These are phyloP conservation scores for Polydrusus tereticollis DNA, from an alignment of 2,888 invertebrate genomes.

Conservation along the genomic window DNA sequence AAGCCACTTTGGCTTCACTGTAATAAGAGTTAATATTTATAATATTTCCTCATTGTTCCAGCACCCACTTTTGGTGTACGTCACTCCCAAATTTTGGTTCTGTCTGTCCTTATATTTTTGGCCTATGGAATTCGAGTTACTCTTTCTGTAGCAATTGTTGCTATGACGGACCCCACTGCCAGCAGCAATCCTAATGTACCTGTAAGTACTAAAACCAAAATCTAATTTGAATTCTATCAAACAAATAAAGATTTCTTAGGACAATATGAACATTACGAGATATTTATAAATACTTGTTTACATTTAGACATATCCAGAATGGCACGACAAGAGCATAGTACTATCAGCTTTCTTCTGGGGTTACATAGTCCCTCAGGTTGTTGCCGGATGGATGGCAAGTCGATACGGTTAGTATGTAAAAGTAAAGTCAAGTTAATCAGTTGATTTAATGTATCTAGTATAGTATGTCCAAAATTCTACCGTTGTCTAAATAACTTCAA, in stretches of 20 bases:
- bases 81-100: conserved; percentile 42
- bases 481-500: no score
- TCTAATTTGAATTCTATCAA: no score
- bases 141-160: conserved; percentile 49
- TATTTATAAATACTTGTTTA: conserved; percentile 16
- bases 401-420: conserved; percentile 68
- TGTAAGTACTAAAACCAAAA: conserved; percentile 35
- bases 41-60: conserved; percentile 35
- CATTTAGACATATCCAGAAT: conserved; percentile 62
- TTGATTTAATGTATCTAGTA: no score
- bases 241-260: no score
- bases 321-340: conserved; percentile 72
- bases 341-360: conserved; percentile 87
- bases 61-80: conserved; percentile 47
- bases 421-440: neutral
- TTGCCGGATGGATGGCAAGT: conserved; percentile 79
- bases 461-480: no score
- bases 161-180: conserved; percentile 48
- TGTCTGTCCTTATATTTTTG: conserved; percentile 43
- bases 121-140: conserved; percentile 48
- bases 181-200: conserved; percentile 47
- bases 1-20: neutral
- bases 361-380: conserved; percentile 80
- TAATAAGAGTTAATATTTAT: neutral
- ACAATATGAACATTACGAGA: no score